Base-by-base conservation (phyloP, 2,113 vertebrate genomes). In the Scophthalmus maximus region DNA sequence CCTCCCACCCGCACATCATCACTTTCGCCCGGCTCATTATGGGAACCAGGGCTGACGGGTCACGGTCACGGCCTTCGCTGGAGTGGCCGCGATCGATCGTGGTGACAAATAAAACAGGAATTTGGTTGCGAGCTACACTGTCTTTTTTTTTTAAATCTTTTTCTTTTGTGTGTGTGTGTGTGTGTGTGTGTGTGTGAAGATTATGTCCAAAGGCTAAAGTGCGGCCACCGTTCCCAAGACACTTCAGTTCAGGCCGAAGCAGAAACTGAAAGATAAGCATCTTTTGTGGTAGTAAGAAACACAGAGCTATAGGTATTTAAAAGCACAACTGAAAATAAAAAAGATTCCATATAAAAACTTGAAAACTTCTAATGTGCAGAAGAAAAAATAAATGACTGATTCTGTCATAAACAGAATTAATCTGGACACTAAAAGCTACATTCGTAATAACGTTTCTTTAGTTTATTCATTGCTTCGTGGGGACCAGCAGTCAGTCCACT, bases 1-100 rank as follows among this genome's bases (percentile, higher is more conserved):
- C 81, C 87, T 83, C 83, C 82, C 76, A 60, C 58, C 76, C 51
- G 0, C 53, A 49, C 51, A 64, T 77, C 79, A 70, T 61, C 68
- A 49, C 65, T 63, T 70, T 79, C 8, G 22, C 78, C n/a, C 69
- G 51, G 58, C 51, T 82, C 78, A 57, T 70, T 78, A 80, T 72
- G 79, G 52, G 78, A 87, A 73, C 68, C 63, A 29, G 64, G 53
- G 38, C 53, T 29, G 64, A 65, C 9, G 70, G 71, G 68, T 9
- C 44, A 42, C 5, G 52, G 56, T 77, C 57, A 49, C 55, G 73
- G 29, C 47, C 79, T 71, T 76, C 68, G 58, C 34, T 64, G 52
- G n/a, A 61, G 32, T 12, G 22, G 53, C 60, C 42, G 8, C 22
- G 0, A 81, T 80, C 68, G 30, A 70, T 81, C 62, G 26, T 30